Evolutionary conservation across 1,140 invertebrate species (phyloP), one percentile per base, ranked within the genome.

Genomic region (Liolophura sinensis): DNA sequence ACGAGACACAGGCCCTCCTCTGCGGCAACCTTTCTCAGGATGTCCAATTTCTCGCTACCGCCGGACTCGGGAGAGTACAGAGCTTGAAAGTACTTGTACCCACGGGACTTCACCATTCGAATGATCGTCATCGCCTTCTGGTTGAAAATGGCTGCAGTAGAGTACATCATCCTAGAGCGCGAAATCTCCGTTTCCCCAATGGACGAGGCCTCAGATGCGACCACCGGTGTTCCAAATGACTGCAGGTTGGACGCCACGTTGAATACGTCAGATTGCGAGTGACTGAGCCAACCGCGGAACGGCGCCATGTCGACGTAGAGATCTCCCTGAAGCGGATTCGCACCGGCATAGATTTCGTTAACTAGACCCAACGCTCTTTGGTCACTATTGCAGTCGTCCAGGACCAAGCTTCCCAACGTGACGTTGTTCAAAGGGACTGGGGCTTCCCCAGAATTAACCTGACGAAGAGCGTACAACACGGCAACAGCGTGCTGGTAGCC

Each of bases 401-500:
- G 51, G 18, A 71, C 61, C 3, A 81, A 27, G 12, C 68, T 71
- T 31, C 81, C 81, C 14, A 81, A 54, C 6, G 60, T 72, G n/a
- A 81, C 64, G 62, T 69, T 67, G 57, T 75, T 75, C 48, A 81
- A 57, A 31, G 54, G 27, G 18, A 81, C 74, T 15, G 78, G 77
- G 16, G 72, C 69, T 16, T 54, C 57, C 24, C 70, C 72, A 24
- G 25, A 82, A 77, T 93, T 93, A 62, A 93, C 91, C 51, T 86
- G 83, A 72, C 92, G 89, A 3, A 93, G 80, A 4, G 92, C 92
- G 81, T 90, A 93, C 0, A 92, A 83, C 90, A 93, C 92, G 0
- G 92, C 92, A 78, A 92, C 90, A 24, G 91, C 82, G 20, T 91
- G 87, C 79, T 93, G 82, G 5, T 92, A 71, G 0, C 80, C 82